Evolutionary conservation across 2,888 invertebrate genomes (phyloP).

Genomic region (Poecilus cupreus): DNA sequence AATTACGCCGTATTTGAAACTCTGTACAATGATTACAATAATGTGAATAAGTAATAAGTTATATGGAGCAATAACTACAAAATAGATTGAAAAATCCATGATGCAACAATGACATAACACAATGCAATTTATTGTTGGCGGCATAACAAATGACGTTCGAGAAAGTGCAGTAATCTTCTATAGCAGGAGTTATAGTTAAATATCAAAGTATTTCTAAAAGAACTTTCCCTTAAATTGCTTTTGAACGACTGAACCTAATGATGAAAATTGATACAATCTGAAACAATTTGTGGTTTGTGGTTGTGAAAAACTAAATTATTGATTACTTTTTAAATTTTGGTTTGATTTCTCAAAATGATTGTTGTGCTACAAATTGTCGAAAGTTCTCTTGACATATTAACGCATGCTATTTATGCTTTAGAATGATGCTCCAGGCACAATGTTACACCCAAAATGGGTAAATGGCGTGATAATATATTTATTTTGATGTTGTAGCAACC

Average conservation of each 20-base stretch:
- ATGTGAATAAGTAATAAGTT: slow-evolving; percentile 24
- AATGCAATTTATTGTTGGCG: neutral
- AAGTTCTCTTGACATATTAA: too few species aligned
- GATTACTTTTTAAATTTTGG: too few species aligned
- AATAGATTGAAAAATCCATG: slow-evolving; percentile 9
- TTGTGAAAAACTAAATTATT: too few species aligned
- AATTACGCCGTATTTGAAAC: neutral
- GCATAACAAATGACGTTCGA: neutral
- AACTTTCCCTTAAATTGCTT: slow-evolving; percentile 27
- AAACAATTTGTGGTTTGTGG: neutral
- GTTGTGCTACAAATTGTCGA: too few species aligned
- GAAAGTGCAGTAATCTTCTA: slow-evolving; percentile 14
- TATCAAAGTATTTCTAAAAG: neutral
- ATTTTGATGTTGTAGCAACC: too few species aligned
- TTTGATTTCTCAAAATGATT: too few species aligned
- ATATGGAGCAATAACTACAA: slow-evolving; percentile 28
- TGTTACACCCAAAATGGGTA: too few species aligned
- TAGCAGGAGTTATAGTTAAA: slow-evolving; percentile 12
- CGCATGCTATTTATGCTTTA: too few species aligned
- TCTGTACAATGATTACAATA: neutral
- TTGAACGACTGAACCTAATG: neutral
- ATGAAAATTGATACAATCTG: slow-evolving; percentile 8
- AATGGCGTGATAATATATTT: too few species aligned
- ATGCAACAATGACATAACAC: slow-evolving; percentile 19
- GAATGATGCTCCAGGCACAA: too few species aligned